Evolutionary conservation across 1,140 invertebrate genomes (phyloP), one percentile per base, ranked within the genome.

Genomic region (Zophobas morio): DNA sequence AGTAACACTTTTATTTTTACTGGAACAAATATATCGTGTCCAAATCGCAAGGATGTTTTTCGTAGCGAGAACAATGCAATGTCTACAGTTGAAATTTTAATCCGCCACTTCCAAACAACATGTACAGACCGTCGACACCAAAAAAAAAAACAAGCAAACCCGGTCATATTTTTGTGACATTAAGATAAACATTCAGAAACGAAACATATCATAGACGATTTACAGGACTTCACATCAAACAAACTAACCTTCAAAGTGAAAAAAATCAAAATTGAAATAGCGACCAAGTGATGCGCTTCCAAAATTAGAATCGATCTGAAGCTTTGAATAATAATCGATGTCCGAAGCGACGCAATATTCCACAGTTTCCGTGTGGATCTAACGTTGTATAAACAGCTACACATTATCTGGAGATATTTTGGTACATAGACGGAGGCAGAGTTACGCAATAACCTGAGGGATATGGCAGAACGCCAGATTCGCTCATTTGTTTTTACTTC

Each of bases 321-420:
- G n/a, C 37, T 66, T 66, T 36, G 33, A 66, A 42, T 66, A 66
- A 66, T 32, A 66, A 66, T 66, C 39, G 39, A 66, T 66, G 8
- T 72, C n/a, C 36, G 37, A 51, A 71, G 47, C 70, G 32, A 72
- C 46, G 51, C 51, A 72, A 72, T 37, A 53, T 51, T 53, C 46
- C 34, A 4, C 36, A n/a, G 20, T 66, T 66, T 47, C 39, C 60
- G 60, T 42, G 6, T 46, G 75, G 53, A 75, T 53, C 35, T 37
- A 70, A 56, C 77, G 80, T 78, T 57, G 74, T 78, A 79, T 75
- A 71, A 71, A 76, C 78, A 73, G 76, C 57, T 32, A 75, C 66
- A 79, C 75, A 79, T 82, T 79, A 82, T 83, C 79, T 81, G 74
- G 47, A 70, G 75, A 70, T 83, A 83, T 81, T 83, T 83, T 78